Evolutionary conservation across 1,140 invertebrate genomes (phyloP).

Genomic region (Achroia grisella): DNA sequence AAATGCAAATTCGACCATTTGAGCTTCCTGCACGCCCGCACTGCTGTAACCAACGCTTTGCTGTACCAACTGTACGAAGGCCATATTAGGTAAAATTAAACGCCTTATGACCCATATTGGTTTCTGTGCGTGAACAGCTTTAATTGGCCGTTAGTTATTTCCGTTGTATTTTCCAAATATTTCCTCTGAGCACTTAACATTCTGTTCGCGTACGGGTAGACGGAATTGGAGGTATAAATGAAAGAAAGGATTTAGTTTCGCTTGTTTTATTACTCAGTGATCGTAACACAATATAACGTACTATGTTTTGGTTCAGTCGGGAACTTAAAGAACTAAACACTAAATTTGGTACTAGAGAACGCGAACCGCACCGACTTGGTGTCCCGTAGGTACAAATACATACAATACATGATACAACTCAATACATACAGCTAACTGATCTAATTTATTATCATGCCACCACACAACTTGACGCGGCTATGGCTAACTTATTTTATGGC

Average conservation of each 20-base stretch:
- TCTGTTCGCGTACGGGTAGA: not conserved
- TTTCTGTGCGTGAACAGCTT: constrained; percentile 13
- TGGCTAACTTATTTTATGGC: constrained; percentile 41
- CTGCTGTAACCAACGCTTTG: no score
- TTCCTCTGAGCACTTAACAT: constrained; percentile 4
- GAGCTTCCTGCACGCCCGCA: constrained; percentile 41
- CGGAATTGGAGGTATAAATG: constrained; percentile 15
- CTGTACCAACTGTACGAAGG: not conserved
- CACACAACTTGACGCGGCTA: constrained; percentile 12
- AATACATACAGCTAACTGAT: not conserved
- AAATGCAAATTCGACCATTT: constrained; percentile 66
- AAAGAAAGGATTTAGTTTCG: constrained; percentile 27
- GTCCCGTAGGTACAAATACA: constrained; percentile 21
- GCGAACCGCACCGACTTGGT: constrained; percentile 23
- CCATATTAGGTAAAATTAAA: constrained; percentile 15
- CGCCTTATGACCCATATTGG: constrained; percentile 1
- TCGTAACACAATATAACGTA: constrained; percentile 55
- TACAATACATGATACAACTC: constrained; percentile 18
- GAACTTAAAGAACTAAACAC: constrained; percentile 66
- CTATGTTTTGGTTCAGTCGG: constrained; percentile 70
- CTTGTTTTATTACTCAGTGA: constrained; percentile 56
- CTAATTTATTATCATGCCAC: constrained; percentile 22
- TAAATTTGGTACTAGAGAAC: constrained; percentile 62
- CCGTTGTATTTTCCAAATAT: constrained; percentile 7
- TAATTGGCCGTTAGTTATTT: constrained; percentile 20